These are phyloP conservation scores for Xenopus laevis DNA, from an alignment of 2,113 vertebrate species.

Conservation along the genomic window DNA sequence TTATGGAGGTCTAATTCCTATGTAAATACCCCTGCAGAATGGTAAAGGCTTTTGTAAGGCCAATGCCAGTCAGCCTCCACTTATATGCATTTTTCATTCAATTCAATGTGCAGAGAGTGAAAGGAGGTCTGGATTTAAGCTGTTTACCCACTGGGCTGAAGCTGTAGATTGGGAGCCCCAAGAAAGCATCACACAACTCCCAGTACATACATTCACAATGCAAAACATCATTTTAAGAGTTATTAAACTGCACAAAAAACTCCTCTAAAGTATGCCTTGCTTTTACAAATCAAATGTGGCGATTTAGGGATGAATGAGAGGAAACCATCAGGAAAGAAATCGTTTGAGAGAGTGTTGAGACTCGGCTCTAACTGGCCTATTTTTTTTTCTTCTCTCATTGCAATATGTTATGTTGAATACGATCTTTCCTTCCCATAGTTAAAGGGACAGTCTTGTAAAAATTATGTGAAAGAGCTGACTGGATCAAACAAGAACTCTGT, in stretches of 20 bases:
- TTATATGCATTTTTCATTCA: constrained; percentile 72
- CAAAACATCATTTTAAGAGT: constrained; percentile 73
- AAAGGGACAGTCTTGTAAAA: background rate
- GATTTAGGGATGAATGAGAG: constrained; percentile 68
- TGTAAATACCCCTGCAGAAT: constrained; percentile 83
- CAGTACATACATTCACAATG: constrained; percentile 64
- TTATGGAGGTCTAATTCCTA: constrained; percentile 72
- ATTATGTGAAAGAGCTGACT: background rate
- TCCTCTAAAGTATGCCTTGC: constrained; percentile 69
- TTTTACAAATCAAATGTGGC: constrained; percentile 69
- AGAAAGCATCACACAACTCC: constrained; percentile 68
- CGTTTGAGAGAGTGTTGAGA: constrained; percentile 66
- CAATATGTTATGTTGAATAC: background rate
- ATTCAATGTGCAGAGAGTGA: constrained; percentile 68
- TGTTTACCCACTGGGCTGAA: constrained; percentile 76
- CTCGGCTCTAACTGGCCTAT: constrained; percentile 69
- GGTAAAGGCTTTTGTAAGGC: constrained; percentile 73
- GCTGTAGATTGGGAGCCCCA: constrained; percentile 66
- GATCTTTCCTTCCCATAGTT: background rate
- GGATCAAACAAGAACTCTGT: too few species aligned
- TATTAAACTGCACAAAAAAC: constrained; percentile 73
- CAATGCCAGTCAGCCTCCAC: constrained; percentile 73
- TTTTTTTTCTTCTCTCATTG: constrained; percentile 50
- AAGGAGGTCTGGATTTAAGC: constrained; percentile 78
- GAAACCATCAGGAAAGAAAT: constrained; percentile 69